Conservation (phyloP, 2,797 vertebrate species). For the Falco columbarius region DNA sequence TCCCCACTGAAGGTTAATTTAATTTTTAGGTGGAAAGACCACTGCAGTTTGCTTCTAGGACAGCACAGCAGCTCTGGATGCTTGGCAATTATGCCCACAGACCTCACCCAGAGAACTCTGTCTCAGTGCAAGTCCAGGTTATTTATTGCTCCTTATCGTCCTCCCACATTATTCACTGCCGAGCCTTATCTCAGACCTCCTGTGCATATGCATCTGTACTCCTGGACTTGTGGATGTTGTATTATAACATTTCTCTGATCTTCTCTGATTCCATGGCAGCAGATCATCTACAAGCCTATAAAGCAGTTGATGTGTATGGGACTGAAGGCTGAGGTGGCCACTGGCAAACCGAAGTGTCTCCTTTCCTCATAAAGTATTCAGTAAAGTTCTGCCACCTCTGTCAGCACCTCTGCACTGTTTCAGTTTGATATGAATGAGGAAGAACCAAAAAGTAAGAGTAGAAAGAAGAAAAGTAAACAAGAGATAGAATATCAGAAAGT, state of each 20-base stretch:
- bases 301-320: background rate
- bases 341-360: background rate
- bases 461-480: background rate
- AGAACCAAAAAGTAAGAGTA: background rate
- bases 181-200: background rate
- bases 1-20: background rate
- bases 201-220: background rate
- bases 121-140: background rate
- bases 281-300: background rate
- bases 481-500: background rate
- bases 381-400: background rate
- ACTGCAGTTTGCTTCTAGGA: background rate
- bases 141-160: background rate
- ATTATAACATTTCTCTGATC: background rate
- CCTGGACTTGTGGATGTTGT: background rate
- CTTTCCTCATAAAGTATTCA: background rate
- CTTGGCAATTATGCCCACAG: background rate
- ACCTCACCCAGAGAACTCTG: background rate
- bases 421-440: background rate
- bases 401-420: background rate
- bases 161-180: background rate
- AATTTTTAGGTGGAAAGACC: background rate
- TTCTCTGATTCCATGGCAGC: background rate
- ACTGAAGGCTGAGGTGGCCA: background rate
- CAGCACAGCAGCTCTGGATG: background rate